phyloP scores from a whole-genome alignment of 2,113 vertebrate species.

The Callocephalon fimbriatum region DNA sequence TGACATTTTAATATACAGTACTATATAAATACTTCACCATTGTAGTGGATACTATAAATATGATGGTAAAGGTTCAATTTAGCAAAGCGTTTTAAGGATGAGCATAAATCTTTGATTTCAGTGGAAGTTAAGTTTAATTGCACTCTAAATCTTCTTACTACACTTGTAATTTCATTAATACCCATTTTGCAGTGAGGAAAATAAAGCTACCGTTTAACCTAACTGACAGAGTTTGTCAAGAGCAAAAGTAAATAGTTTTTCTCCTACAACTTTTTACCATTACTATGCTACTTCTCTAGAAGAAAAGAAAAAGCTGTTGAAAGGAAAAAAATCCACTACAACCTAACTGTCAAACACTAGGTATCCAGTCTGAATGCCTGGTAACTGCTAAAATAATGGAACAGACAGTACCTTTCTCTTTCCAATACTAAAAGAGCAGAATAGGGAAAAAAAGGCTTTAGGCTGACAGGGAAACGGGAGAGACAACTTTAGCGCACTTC shows the following conservation, averaged over 20 bases:
- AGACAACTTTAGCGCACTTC: background rate
- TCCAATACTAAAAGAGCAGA: background rate
- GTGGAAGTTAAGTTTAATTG: background rate
- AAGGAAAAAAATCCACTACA: background rate
- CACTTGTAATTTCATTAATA: background rate
- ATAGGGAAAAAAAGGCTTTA: background rate
- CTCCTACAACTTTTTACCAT: background rate
- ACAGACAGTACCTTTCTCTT: fast-evolving
- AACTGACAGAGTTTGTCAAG: background rate
- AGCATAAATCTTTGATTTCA: background rate
- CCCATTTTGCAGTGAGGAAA: background rate
- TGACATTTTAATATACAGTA: background rate
- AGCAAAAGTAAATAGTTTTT: background rate
- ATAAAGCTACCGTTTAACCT: background rate
- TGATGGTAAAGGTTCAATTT: background rate
- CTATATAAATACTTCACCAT: background rate
- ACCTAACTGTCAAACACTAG: background rate
- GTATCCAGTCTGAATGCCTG: background rate
- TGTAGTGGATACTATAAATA: background rate
- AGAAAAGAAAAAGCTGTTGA: background rate
- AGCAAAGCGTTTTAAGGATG: background rate
- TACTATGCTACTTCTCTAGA: background rate
- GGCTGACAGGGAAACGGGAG: background rate
- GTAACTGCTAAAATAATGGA: background rate
- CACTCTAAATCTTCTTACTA: background rate